These are phyloP conservation scores for Muscicapa striata DNA, from an alignment of 2,797 vertebrate species.

Conservation along the genomic window DNA sequence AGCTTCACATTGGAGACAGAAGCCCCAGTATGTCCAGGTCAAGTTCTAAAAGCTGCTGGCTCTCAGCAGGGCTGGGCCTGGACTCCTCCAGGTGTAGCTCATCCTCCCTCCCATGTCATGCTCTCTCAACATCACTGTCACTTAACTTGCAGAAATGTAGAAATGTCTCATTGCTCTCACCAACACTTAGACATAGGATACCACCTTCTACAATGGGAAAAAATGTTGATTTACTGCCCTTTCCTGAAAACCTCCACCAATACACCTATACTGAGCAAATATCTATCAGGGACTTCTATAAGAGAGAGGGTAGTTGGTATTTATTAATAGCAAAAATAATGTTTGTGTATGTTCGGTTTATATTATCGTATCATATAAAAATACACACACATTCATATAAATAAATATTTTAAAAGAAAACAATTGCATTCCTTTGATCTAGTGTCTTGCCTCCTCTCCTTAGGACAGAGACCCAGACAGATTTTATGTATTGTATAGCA, in stretches of 20 bases:
- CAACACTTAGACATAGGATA: neutral
- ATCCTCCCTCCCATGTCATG: neutral
- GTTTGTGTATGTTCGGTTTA: neutral
- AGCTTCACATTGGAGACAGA: neutral
- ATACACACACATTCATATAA: neutral
- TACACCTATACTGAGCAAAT: neutral
- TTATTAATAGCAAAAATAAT: neutral
- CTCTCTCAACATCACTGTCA: neutral
- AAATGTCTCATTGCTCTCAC: neutral
- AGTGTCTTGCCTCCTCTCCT: neutral
- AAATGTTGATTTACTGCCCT: neutral
- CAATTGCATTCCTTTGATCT: neutral
- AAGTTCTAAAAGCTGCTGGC: neutral
- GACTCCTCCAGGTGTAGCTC: neutral
- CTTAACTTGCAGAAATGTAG: neutral
- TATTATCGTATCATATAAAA: neutral
- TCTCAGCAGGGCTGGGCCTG: neutral
- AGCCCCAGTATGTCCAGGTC: neutral
- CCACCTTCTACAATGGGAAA: neutral
- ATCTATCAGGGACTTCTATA: neutral
- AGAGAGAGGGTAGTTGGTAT: neutral
- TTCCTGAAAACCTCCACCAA: neutral
- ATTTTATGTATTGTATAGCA: neutral
- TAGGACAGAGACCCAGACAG: neutral
- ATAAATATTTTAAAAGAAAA: neutral